phyloP scores from a whole-genome alignment of 2,797 vertebrate genomes.

The Spatula clypeata region DNA sequence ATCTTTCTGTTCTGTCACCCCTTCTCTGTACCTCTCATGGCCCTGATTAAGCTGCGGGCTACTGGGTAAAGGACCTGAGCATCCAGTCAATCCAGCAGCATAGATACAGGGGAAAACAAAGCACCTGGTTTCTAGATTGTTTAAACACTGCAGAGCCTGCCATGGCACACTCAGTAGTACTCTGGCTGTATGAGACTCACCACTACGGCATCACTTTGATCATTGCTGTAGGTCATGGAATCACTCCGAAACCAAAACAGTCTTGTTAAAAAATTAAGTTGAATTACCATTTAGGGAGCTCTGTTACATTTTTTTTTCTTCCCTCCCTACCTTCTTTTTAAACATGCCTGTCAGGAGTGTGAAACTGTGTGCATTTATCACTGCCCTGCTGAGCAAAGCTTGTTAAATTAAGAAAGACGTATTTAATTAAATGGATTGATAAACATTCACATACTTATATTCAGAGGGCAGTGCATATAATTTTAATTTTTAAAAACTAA shows the following conservation, averaged over 20 bases:
- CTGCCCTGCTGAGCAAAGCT: not conserved
- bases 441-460: slow-evolving; percentile 1
- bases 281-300: slow-evolving; percentile 52
- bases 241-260: slow-evolving; percentile 57
- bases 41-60: not conserved
- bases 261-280: slow-evolving; percentile 63
- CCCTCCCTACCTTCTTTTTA: slow-evolving; percentile 41
- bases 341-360: slow-evolving; percentile 37
- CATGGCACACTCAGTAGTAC: not conserved
- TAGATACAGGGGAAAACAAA: not conserved
- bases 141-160: slow-evolving; percentile 1
- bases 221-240: slow-evolving; percentile 59
- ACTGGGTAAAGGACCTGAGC: not conserved
- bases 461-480: not conserved
- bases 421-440: slow-evolving; percentile 36
- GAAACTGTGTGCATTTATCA: slow-evolving; percentile 40
- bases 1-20: not conserved
- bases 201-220: slow-evolving; percentile 58
- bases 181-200: slow-evolving; percentile 13
- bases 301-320: not conserved
- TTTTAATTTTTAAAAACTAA: slow-evolving; percentile 21
- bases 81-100: not conserved
- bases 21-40: not conserved
- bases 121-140: slow-evolving; percentile 24
- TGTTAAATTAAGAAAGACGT: slow-evolving; percentile 32